phyloP scores from a whole-genome alignment of 2,113 vertebrate genomes.

The Oreochromis spilurus region DNA sequence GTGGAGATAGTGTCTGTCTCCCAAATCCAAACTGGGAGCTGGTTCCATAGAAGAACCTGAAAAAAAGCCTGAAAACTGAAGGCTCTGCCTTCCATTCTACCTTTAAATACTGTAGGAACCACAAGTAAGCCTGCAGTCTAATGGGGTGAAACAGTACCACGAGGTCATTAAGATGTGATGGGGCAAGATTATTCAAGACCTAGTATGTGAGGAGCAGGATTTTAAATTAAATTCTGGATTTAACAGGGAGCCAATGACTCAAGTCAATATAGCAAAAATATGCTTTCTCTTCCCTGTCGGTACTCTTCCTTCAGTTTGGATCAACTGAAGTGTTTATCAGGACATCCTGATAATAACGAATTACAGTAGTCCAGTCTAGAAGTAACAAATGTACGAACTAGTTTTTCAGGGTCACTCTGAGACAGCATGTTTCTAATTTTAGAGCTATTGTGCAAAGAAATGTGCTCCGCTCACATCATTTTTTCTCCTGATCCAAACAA shows the following conservation, averaged over 20 bases:
- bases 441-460: not conserved
- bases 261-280: not conserved
- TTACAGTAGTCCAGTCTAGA: not conserved
- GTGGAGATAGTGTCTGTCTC: not conserved
- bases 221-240: not conserved
- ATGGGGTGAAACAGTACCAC: not conserved
- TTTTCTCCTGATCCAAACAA: not conserved
- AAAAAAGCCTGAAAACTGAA: not conserved
- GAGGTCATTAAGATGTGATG: not conserved
- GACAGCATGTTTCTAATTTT: not conserved
- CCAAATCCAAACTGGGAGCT: not conserved
- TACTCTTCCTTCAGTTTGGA: not conserved
- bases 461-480: not conserved
- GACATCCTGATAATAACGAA: not conserved
- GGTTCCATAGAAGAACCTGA: not conserved
- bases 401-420: not conserved
- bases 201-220: not conserved
- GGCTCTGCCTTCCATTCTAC: accelerated
- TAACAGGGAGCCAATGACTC: not conserved
- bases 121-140: not conserved
- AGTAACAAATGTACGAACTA: not conserved
- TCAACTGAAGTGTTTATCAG: not conserved
- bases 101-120: not conserved
- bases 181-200: not conserved
- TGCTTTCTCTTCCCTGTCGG: not conserved